Evolutionary conservation across 2,113 vertebrate species (phyloP).

Genomic region (Spheniscus mendiculus): DNA sequence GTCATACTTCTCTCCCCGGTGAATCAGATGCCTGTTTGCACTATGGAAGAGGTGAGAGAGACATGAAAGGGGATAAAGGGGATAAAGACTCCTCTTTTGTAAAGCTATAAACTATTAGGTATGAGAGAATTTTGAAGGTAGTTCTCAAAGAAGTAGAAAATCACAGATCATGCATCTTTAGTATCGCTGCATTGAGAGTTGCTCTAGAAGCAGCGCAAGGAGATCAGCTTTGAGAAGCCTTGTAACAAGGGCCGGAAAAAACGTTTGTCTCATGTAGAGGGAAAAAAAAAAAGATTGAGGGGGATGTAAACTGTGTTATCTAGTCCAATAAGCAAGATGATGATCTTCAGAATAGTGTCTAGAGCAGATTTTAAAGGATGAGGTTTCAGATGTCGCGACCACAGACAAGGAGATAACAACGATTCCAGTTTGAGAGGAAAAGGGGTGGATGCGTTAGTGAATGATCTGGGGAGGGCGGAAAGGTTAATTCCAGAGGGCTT

Average conservation of each 20-base stretch:
- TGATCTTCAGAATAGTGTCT: not conserved
- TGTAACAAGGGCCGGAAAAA: not conserved
- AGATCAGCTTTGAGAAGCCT: not conserved
- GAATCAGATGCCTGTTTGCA: not conserved
- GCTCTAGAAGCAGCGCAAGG: not conserved
- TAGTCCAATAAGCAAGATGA: not conserved
- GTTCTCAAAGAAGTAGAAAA: not conserved
- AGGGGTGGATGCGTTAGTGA: not conserved
- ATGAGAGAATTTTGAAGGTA: not conserved
- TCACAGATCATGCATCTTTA: rapidly evolving
- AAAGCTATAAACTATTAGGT: not conserved
- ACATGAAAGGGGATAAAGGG: too few species aligned
- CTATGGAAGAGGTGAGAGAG: not conserved
- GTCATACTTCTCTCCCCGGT: not conserved
- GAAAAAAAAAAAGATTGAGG: not conserved
- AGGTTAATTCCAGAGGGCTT: not conserved
- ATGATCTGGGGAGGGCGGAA: not conserved
- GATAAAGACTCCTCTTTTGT: not conserved
- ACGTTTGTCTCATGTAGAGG: too few species aligned
- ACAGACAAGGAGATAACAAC: not conserved
- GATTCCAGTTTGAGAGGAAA: not conserved
- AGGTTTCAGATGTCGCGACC: not conserved
- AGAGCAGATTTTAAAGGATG: not conserved
- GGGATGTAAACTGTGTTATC: not conserved
- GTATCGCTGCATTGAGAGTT: not conserved